A percentile compares a stretch with the other conserved stretches of the same genome.
phyloP scores from a whole-genome alignment of 2,888 invertebrate species.

The Coelogynopora nodosa region DNA sequence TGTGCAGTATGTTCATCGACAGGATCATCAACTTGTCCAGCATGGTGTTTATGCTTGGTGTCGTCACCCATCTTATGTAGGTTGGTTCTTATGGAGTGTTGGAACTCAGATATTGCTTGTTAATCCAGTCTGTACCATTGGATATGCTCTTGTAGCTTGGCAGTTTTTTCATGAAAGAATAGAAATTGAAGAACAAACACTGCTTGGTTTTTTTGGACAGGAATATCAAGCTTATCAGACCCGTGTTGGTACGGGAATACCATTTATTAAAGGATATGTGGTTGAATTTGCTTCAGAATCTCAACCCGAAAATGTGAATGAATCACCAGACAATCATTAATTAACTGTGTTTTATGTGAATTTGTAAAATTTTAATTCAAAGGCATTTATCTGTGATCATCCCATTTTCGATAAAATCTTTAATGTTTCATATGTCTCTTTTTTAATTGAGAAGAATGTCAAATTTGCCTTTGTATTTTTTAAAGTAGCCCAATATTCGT shows the following conservation, averaged over 20 bases:
- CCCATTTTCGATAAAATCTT: too few relatives aligned
- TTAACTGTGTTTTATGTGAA: too few relatives aligned
- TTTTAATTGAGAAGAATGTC: too few relatives aligned
- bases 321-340: too few relatives aligned
- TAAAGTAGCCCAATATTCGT: too few relatives aligned
- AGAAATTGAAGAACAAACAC: constrained; percentile 78
- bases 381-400: too few relatives aligned
- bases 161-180: constrained; percentile 83
- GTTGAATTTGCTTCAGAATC: too few relatives aligned
- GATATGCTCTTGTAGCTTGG: constrained; percentile 81
- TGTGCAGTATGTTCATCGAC: constrained; percentile 73
- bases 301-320: too few relatives aligned
- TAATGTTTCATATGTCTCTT: too few relatives aligned
- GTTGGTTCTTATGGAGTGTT: constrained; percentile 98
- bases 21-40: constrained; percentile 80
- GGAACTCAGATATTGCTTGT: constrained; percentile 87
- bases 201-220: constrained; percentile 84
- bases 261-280: constrained; percentile 78
- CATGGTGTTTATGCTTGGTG: constrained; percentile 79
- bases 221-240: constrained; percentile 81
- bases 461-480: too few relatives aligned
- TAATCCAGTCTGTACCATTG: constrained; percentile 80
- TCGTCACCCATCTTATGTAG: constrained; percentile 93
- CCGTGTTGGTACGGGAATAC: constrained; percentile 77
- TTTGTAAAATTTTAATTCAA: too few relatives aligned